Evolutionary conservation across 1,140 invertebrate genomes (phyloP), one percentile per base, ranked within the genome.

Genomic region (Ylistrum balloti): DNA sequence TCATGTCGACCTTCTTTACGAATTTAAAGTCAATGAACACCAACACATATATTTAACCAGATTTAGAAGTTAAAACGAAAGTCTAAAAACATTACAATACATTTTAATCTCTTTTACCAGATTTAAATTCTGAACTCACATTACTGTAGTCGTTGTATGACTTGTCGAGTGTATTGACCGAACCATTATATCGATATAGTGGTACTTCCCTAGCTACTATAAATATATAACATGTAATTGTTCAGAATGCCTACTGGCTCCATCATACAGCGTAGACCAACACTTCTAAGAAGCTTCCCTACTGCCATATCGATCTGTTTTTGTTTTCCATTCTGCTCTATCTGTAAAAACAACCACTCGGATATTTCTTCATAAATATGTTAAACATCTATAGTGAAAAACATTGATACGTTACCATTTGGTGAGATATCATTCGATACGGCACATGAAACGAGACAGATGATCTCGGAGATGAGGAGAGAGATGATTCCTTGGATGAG

Each of bases 41-140:
- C 41, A 45, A 45, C 17, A 9, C 41, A 17, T 17, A 45, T 17
- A 74, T 48, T 48, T 74, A 74, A n/a, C 56, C 22, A 74, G 56
- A 74, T 74, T 74, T 74, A 74, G 56, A 74, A 74, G 56, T 74
- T 74, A 74, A 74, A 74, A n/a, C 13, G 56, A 74, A 74, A 74
- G 56, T 74, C 56, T 74, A n/a, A 74, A 74, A 28, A 28, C 22
- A 28, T 74, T 17, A 74, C 56, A 74, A 28, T 74, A 28, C 56
- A n/a, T 28, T 22, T 74, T 74, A 74, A 74, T 74, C 56, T 74
- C 5, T 74, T 74, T 28, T 3, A 1, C 22, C 17, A 28, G 9
- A 74, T 74, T 74, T n/a, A 28, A 28, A 74, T 74, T 28, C n/a
- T 74, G 7, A 74, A n/a, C n/a, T 28, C 56, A n/a, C 56, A 28